Evolutionary conservation across 2,797 vertebrate species (phyloP), one percentile per base, ranked within the genome.

Genomic region (Darevskia nairensis): DNA sequence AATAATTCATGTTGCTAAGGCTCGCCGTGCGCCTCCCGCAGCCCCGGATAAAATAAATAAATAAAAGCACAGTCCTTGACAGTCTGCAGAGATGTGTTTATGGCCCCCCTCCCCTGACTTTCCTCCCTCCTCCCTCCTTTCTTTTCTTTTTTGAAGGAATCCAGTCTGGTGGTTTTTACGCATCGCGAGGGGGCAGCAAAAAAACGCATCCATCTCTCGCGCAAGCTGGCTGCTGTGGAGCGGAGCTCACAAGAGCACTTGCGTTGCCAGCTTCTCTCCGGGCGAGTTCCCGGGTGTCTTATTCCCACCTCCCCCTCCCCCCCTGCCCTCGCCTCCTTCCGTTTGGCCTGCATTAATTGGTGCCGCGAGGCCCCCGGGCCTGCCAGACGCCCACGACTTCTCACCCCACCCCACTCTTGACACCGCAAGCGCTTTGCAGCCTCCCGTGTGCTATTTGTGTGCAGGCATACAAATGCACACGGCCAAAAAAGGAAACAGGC

Each of bases 151-250:
- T 71, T 21, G 17, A 32, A 88, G 29, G 35, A 25, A 3, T 41
- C 5, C 9, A 66, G 39, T 66, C 50, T 44, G 88, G 59, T 19
- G 13, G 61, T 17, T 32, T 25, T 35, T 35, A 50, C 10, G 21
- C 29, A 75, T 66, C 78, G 2, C 78, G 8, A 80, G 89, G 50
- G 76, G 89, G 86, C 89, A 85, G 86, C 78, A 88, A n/a, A 19
- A 19, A 25, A 21, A 6, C 64, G 5, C 29, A 19, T 61, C 39
- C 44, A 4, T 17, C 11, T 25, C 35, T 25, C 1, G 8, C 8
- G 86, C 68, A 41, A 6, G 44, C 64, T 50, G 25, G 44, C 72
- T 27, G 13, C 39, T 4, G 13, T n/a, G 13, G 80, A 81, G 9
- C n/a, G 55, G 29, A 7, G 8, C 10, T 32, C 69, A 50, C 69